Evolutionary conservation across 2,888 invertebrate species (phyloP).

Genomic region (Scaptomyza parva): DNA sequence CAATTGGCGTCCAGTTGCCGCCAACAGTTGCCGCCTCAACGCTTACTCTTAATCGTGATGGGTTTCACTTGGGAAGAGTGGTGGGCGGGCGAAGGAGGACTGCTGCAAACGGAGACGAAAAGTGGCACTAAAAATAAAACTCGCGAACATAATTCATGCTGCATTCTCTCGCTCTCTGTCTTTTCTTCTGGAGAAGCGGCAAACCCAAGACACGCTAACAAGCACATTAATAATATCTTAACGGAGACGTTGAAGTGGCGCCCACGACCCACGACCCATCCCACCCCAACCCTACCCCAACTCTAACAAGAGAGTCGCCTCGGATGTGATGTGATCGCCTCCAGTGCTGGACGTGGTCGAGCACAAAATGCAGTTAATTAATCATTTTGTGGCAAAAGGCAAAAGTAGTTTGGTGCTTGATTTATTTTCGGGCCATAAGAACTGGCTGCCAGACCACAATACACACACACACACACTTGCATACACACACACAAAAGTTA

Average conservation of each 20-base stretch:
- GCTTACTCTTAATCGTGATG: slow-evolving; percentile 63
- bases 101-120: slow-evolving; percentile 6
- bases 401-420: slow-evolving; percentile 75
- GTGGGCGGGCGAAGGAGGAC: too few species aligned
- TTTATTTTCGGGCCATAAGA: slow-evolving; percentile 73
- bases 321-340: slow-evolving; percentile 18
- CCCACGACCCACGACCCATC: slow-evolving; percentile 33
- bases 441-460: slow-evolving; percentile 53
- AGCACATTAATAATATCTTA: slow-evolving; percentile 77
- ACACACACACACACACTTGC: not conserved
- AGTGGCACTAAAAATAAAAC: slow-evolving; percentile 15
- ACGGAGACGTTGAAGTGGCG: slow-evolving; percentile 59
- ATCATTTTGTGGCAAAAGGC: slow-evolving; percentile 58
- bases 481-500: slow-evolving; percentile 52
- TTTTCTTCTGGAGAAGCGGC: slow-evolving; percentile 1
- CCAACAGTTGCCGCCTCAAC: slow-evolving; percentile 52
- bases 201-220: slow-evolving; percentile 52
- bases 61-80: too few species aligned
- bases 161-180: slow-evolving; percentile 1
- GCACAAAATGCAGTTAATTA: slow-evolving; percentile 79
- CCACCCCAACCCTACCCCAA: too few species aligned
- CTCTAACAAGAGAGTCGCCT: not conserved
- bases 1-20: slow-evolving; percentile 27
- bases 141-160: slow-evolving; percentile 65
- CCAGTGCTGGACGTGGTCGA: slow-evolving; percentile 59